These are phyloP conservation scores for Melipona quadrifasciata DNA, from an alignment of 1,140 invertebrate genomes.

Conservation along the genomic window DNA sequence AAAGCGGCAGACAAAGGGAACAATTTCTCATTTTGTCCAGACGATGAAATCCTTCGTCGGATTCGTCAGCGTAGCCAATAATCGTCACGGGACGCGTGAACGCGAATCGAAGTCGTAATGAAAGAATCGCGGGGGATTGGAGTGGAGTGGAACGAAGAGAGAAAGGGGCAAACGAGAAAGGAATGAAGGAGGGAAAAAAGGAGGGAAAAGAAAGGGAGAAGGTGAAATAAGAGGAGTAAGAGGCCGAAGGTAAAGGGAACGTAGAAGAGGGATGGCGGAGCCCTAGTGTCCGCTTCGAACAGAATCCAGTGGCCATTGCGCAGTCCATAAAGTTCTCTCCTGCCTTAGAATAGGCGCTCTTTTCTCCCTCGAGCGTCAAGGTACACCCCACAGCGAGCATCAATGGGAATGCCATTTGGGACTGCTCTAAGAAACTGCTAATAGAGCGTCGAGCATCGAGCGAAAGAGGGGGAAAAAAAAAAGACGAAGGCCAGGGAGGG, in stretches of 20 bases:
- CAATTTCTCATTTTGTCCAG: conserved; percentile 6
- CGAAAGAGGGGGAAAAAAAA: conserved; percentile 33
- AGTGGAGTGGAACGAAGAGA: conserved; percentile 2
- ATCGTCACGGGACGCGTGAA: conserved; percentile 60
- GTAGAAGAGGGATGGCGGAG: conserved; percentile 54
- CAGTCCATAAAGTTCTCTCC: conserved; percentile 72
- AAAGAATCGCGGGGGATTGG: conserved; percentile 62
- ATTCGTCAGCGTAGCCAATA: conserved; percentile 52
- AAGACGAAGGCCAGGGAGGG: background rate
- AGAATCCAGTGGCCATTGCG: conserved; percentile 68
- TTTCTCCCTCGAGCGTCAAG: conserved; percentile 64
- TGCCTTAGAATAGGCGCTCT: conserved; percentile 56
- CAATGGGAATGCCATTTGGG: conserved; percentile 73
- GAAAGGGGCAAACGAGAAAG: background rate
- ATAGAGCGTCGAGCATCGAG: conserved; percentile 60
- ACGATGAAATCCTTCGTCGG: conserved; percentile 40
- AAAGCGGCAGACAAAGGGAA: background rate
- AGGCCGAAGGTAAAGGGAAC: conserved; percentile 35
- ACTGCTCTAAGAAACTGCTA: conserved; percentile 72
- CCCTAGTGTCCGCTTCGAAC: conserved; percentile 52
- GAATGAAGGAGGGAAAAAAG: background rate
- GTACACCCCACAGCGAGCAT: conserved; percentile 61
- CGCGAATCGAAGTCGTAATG: conserved; percentile 54
- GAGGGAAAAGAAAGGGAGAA: conserved; percentile 6
- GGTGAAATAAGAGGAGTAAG: background rate